Base-by-base conservation (phyloP, 1,140 invertebrate species). In the Drosophila elegans region DNA sequence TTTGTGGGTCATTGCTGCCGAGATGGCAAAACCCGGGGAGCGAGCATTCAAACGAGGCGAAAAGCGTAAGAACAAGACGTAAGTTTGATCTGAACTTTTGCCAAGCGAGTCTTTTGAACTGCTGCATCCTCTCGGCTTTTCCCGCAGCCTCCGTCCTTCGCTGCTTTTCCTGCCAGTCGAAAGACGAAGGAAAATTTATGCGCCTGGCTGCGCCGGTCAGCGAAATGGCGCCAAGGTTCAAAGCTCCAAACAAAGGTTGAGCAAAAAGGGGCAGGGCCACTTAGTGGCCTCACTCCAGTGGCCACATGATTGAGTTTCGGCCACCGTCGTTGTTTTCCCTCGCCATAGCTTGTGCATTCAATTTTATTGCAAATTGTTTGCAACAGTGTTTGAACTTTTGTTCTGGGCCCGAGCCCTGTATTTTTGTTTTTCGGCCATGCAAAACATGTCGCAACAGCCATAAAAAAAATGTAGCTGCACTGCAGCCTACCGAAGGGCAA, bases 301-400 rank as follows among this genome's bases (percentile, higher is more conserved):
- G 44, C 78, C 46, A 68, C 81, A 85, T 71, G 59, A 73, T 80
- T 73, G 52, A 86, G 83, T 74, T 83, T 78, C 46, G 76, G 53
- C 41, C 45, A 63, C 42, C 25, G 32, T 41, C 53, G 48, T 34
- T 51, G 5, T 2, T n/a, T 3, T n/a, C 25, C 25, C 10, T 4
- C 9, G n/a, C 27, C 21, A 16, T 57, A 38, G 42, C 48, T 25
- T 80, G 57, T 51, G 73, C 73, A 76, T 76, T 75, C 82, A 88
- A 78, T 88, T 86, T 88, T 88, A 86, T 86, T 86, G 83, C 78
- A 86, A 88, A 86, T 88, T 88, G 82, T 88, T 86, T 73, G 66
- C 83, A 79, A 73, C 71, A 71, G 63, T 71, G 44, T 79, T 75
- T 74, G 67, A 57, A 67, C 64, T 66, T 59, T 71, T 36, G 11